Evolutionary conservation across 2,888 invertebrate genomes (phyloP).

Genomic region (Euplexia lucipara): DNA sequence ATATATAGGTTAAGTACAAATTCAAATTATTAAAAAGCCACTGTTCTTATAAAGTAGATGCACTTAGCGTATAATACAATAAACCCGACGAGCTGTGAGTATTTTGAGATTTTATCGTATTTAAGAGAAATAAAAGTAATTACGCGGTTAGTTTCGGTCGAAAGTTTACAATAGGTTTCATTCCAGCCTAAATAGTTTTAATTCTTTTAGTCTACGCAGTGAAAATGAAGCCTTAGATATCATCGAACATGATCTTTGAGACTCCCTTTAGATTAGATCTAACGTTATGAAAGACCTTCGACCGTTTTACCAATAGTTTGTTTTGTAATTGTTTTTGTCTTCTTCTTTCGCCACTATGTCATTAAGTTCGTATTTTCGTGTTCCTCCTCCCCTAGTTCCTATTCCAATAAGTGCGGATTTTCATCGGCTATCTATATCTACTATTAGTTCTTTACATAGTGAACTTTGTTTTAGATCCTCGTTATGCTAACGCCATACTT

Average conservation of each 20-base stretch:
- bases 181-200: conserved; percentile 88
- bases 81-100: conserved; percentile 91
- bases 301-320: conserved; percentile 62
- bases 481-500: conserved; percentile 87
- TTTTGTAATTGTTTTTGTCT: conserved; percentile 51
- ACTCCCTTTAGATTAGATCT: conserved; percentile 75
- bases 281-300: conserved; percentile 72
- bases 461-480: conserved; percentile 81
- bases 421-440: conserved; percentile 74
- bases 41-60: conserved; percentile 91
- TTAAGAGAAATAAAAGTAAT: conserved; percentile 83
- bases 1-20: conserved; percentile 90
- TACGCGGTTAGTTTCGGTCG: conserved; percentile 83
- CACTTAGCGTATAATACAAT: conserved; percentile 90
- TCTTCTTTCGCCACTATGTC: conserved; percentile 31
- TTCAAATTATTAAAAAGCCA: conserved; percentile 90
- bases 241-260: conserved; percentile 76
- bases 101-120: conserved; percentile 91
- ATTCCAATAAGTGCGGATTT: conserved; percentile 78
- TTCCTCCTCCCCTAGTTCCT: conserved; percentile 84
- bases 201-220: conserved; percentile 81
- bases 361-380: conserved; percentile 70
- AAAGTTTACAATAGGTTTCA: conserved; percentile 82
- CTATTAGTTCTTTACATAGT: conserved; percentile 81
- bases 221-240: conserved; percentile 78